Evolutionary conservation across 2,797 vertebrate species (phyloP).

Genomic region (Anniella stebbinsi): DNA sequence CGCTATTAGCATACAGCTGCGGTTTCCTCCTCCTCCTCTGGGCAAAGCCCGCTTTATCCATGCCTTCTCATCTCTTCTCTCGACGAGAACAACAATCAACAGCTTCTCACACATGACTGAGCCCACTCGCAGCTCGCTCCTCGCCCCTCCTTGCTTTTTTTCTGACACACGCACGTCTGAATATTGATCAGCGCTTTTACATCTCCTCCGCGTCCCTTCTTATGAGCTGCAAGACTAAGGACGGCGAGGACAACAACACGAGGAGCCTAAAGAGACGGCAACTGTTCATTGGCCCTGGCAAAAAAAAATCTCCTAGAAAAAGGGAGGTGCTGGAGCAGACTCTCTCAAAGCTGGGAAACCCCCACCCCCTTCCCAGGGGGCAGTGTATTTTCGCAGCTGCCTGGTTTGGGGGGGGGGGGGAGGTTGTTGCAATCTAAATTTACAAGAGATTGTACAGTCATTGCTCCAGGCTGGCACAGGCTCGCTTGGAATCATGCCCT

Average conservation of each 20-base stretch:
- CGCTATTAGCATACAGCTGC: constrained; percentile 95
- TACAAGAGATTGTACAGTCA: neutral
- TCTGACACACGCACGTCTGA: constrained; percentile 18
- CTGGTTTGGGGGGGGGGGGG: neutral
- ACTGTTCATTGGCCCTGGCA: neutral
- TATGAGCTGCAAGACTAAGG: neutral
- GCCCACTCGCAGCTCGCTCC: constrained; percentile 24
- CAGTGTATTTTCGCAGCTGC: neutral
- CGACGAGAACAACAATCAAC: constrained; percentile 71
- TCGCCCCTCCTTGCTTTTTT: constrained; percentile 12
- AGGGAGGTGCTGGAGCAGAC: too few relatives aligned
- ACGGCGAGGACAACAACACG: neutral
- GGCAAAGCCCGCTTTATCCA: constrained; percentile 64
- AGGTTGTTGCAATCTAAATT: neutral
- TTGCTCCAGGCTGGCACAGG: neutral
- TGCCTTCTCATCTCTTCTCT: constrained; percentile 69
- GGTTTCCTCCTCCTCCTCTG: constrained; percentile 37
- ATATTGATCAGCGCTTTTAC: constrained; percentile 43
- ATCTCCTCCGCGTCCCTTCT: neutral
- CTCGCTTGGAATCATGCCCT: neutral
- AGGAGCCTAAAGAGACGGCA: neutral
- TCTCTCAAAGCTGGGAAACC: neutral
- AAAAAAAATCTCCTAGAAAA: neutral
- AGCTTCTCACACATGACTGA: constrained; percentile 58
- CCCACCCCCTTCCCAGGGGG: neutral